Evolutionary conservation across 2,888 invertebrate species (phyloP).

Genomic region (Hedya salicella): DNA sequence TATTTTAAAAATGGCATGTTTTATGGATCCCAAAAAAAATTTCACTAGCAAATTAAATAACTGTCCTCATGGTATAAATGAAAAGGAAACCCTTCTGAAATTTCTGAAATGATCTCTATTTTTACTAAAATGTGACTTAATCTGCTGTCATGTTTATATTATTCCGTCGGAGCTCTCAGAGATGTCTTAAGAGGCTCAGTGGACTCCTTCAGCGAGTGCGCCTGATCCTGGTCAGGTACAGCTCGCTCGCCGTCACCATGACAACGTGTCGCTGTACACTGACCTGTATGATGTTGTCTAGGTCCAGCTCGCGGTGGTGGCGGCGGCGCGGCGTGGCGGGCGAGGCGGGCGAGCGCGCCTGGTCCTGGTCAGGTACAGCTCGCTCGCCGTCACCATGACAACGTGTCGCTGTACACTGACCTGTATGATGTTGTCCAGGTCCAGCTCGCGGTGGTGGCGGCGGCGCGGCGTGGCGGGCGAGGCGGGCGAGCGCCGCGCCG

Average conservation of each 20-base stretch:
- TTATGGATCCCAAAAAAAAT: too few relatives aligned
- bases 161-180: too few relatives aligned
- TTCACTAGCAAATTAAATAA: too few relatives aligned
- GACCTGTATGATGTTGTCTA: constrained; percentile 82
- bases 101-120: too few relatives aligned
- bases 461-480: constrained; percentile 73
- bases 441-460: constrained; percentile 71
- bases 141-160: too few relatives aligned
- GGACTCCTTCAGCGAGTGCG: constrained; percentile 77
- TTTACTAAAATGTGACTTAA: too few relatives aligned
- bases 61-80: too few relatives aligned
- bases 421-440: constrained; percentile 80
- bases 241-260: constrained; percentile 80
- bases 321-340: constrained; percentile 73
- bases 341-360: constrained; percentile 73
- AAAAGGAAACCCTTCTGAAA: too few relatives aligned
- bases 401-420: constrained; percentile 78
- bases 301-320: constrained; percentile 72
- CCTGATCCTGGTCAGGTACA: constrained; percentile 85
- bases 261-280: constrained; percentile 80
- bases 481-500: constrained; percentile 60
- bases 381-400: constrained; percentile 81
- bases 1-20: too few relatives aligned
- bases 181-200: too few relatives aligned
- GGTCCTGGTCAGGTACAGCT: constrained; percentile 84